phyloP scores from a whole-genome alignment of 2,888 invertebrate species.

The Callosobruchus maculatus region DNA sequence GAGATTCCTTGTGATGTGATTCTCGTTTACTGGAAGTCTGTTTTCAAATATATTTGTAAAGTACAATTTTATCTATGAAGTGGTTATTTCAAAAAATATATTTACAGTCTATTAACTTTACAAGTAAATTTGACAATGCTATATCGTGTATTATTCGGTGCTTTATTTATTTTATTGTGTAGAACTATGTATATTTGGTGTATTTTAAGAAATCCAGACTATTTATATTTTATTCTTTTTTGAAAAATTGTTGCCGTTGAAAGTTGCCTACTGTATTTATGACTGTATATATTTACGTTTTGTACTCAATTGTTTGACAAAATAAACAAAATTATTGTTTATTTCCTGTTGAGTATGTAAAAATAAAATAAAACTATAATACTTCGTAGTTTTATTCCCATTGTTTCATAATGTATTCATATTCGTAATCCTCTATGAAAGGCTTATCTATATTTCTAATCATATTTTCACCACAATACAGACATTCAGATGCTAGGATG shows the following conservation, averaged over 20 bases:
- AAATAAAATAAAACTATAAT: slow-evolving; percentile 17
- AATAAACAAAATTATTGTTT: slow-evolving; percentile 29
- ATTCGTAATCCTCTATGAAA: slow-evolving; percentile 79
- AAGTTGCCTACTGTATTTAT: slow-evolving; percentile 37
- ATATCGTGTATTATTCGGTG: slow-evolving; percentile 19
- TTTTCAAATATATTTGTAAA: slow-evolving; percentile 10
- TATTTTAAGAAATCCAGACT: slow-evolving; percentile 14
- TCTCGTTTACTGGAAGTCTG: slow-evolving; percentile 7
- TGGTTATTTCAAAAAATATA: slow-evolving; percentile 5
- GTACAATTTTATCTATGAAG: neutral
- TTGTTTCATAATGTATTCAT: slow-evolving; percentile 77
- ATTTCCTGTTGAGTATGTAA: slow-evolving; percentile 31
- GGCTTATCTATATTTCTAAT: slow-evolving; percentile 87
- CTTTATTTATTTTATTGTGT: slow-evolving; percentile 22
- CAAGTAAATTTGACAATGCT: neutral
- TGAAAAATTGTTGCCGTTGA: slow-evolving; percentile 30
- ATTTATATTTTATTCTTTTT: slow-evolving; percentile 14
- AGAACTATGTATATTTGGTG: slow-evolving; percentile 19
- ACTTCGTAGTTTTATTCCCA: slow-evolving; percentile 62
- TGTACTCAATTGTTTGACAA: slow-evolving; percentile 35
- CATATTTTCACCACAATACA: slow-evolving; percentile 91
- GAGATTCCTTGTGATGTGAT: slow-evolving; percentile 21
- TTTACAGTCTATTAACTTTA: neutral
- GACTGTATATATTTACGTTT: slow-evolving; percentile 34
- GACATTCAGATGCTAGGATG: slow-evolving; percentile 85